Evolutionary conservation across 2,888 invertebrate genomes (phyloP), one percentile per base, ranked within the genome.

Genomic region (Phrixothrix hirtus): DNA sequence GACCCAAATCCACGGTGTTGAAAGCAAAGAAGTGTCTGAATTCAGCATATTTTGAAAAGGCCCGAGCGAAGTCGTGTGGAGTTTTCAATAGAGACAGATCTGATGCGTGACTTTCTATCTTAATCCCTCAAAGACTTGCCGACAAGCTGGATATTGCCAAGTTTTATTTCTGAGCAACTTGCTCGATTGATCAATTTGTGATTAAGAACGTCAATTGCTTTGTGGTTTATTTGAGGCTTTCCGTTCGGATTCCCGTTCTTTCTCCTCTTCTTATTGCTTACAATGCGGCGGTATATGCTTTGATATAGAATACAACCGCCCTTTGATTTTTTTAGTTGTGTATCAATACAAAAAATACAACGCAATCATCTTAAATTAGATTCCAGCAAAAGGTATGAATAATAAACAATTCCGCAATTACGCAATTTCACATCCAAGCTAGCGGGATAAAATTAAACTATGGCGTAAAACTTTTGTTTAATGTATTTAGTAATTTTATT

Each of bases 91-190:
- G 55, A 50, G 52, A 58, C 52, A 58, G 49, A 50, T 54, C 54
- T 58, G 53, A 64, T 68, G 68, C 70, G 68, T 70, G 70, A 70
- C 70, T 70, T 68, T 68, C 64, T 64, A 68, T 66, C 67, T 67
- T 68, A 70, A 70, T 68, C 67, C 64, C 60, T 55, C 59, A 60
- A 62, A 62, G 60, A 57, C 51, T 55, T 27, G 58, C 60, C 60
- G 62, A 53, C 57, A 50, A 50, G 41, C 43, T 58, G 62, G 62
- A 65, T 67, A 66, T 68, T 66, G 68, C 68, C 50, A 66, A 67
- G 64, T 67, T 67, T 67, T 64, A 62, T 64, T 64, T 62, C 55
- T 45, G 60, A 59, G 60, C 61, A 56, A 62, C 55, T 58, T 60
- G 58, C 64, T 65, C 63, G 67, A 67, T 66, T 66, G 67, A 67